phyloP scores from a whole-genome alignment of 2,113 vertebrate genomes.

The Galemys pyrenaicus region DNA sequence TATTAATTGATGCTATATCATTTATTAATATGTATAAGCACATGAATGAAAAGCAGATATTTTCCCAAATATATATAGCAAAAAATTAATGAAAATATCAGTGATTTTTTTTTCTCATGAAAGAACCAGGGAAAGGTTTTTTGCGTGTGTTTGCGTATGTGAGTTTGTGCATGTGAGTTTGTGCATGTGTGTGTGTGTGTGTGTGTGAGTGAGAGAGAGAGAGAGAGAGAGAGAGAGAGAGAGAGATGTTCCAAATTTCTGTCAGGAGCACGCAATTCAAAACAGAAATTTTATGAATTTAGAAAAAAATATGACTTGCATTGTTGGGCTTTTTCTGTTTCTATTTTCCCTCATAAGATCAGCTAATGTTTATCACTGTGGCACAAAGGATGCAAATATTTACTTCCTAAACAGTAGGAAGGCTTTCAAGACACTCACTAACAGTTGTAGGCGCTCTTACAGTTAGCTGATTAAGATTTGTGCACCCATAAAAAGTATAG shows the following conservation, averaged over 20 bases:
- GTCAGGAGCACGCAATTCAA: background rate
- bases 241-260: background rate
- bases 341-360: background rate
- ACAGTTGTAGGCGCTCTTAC: conserved; percentile 82
- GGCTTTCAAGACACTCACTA: conserved; percentile 80
- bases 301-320: background rate
- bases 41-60: background rate
- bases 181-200: background rate
- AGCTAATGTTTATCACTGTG: conserved; percentile 75
- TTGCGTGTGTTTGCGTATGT: background rate
- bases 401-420: conserved; percentile 85
- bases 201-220: too few relatives aligned
- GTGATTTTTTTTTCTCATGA: background rate
- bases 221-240: too few relatives aligned
- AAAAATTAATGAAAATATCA: background rate
- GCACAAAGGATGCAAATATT: conserved; percentile 87
- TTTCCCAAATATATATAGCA: background rate
- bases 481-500: conserved; percentile 77
- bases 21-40: background rate
- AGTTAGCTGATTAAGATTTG: conserved; percentile 84
- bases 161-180: background rate
- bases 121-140: background rate
- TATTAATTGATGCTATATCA: background rate
- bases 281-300: background rate
- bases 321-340: background rate